Evolutionary conservation across 2,113 vertebrate species (phyloP), one percentile per base, ranked within the genome.

Genomic region (Austrofundulus limnaeus): DNA sequence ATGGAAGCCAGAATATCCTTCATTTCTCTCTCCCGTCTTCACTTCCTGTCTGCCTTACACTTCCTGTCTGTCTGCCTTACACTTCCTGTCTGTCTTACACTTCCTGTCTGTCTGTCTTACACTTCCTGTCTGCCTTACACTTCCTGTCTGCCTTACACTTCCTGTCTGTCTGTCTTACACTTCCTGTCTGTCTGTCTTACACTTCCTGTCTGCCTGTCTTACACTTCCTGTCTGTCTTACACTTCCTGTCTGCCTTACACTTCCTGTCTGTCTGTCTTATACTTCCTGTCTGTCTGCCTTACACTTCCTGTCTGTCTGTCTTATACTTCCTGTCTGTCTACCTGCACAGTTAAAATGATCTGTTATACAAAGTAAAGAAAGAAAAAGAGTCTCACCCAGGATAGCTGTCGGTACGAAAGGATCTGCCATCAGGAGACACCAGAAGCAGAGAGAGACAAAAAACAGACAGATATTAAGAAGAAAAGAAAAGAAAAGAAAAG

Each of bases 341-440:
- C 15, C 62, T 78, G 31, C 46, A 21, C 43, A 77, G 11, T 21
- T 25, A 5, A 25, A 9, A 21, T 11, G 25, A 15, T 63, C 63
- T 66, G 49, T 60, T 57, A 47, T 62, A 72, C 38, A 70, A 25
- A 66, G 15, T 31, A 65, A 75, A 69, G 52, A 70, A 60, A 87
- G 90, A 88, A 89, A 72, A 34, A 87, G 52, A 64, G 63, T 94
- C 97, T 99, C 96, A 99, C 97, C 97, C 93, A 99, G 93, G 92
- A 99, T 99, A 91, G 96, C 97, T 75, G 97, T 99, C 89, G 97
- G 97, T 87, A 99, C 97, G 91, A 98, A 98, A 80, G 96, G 96
- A 85, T 99, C 97, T 99, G 94, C 85, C 73, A 11, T 38, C 62
- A 47, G 61, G 92, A 93, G 87, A 90, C 93, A 92, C 85, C 94